phyloP scores from a whole-genome alignment of 2,113 vertebrate species.

The Ctenodactylus gundi region DNA sequence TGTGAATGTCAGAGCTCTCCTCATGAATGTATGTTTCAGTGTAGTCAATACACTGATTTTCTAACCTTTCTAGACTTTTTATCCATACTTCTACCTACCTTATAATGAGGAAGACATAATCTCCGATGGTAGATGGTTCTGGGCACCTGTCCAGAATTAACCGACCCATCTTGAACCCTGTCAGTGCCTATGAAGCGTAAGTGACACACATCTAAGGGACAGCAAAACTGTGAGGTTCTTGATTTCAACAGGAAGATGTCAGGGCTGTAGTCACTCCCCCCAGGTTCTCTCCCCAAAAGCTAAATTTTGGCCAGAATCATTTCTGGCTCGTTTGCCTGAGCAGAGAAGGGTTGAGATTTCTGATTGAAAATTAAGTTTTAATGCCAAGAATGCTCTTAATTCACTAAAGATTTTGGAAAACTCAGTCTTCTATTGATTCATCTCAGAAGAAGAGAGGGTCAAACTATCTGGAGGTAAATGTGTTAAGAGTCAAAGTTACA shows the following conservation, averaged over 20 bases:
- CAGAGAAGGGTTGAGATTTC: background rate
- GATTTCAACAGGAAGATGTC: background rate
- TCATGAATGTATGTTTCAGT: background rate
- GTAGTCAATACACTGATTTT: background rate
- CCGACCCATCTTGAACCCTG: background rate
- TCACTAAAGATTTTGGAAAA: conserved; percentile 44
- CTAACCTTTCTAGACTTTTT: background rate
- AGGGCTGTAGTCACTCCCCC: background rate
- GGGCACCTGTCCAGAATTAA: background rate
- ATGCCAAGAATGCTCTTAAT: conserved; percentile 54
- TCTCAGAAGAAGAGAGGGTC: background rate
- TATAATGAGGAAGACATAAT: background rate
- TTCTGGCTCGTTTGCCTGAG: conserved; percentile 17
- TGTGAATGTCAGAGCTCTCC: rapidly evolving
- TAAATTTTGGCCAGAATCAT: conserved; percentile 1
- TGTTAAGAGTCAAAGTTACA: background rate
- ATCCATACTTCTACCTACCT: background rate
- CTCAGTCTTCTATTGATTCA: background rate
- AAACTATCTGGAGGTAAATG: background rate
- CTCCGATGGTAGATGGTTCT: background rate
- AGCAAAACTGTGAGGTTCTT: background rate
- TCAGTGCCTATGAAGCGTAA: background rate
- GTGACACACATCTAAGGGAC: background rate
- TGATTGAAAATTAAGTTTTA: no score
- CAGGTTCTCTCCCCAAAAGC: background rate